phyloP scores from a whole-genome alignment of 2,797 vertebrate species.

The Dallia pectoralis region DNA sequence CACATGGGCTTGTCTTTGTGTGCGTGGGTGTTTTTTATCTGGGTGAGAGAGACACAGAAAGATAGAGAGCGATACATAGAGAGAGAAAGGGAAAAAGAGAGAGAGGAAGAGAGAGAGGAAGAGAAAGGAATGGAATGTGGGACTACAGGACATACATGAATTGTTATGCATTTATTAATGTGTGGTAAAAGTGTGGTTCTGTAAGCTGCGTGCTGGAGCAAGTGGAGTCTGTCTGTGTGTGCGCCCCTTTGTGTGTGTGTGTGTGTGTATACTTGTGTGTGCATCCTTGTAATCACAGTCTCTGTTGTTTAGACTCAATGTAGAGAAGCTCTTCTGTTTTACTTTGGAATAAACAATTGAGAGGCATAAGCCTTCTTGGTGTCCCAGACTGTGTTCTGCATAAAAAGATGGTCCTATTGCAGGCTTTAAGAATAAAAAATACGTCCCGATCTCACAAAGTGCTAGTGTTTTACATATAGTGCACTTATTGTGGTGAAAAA shows the following conservation, averaged over 20 bases:
- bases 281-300: background rate
- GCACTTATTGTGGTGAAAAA: too few relatives aligned
- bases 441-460: background rate
- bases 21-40: background rate
- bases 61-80: background rate
- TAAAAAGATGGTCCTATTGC: background rate
- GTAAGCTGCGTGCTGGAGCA: background rate
- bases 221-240: conserved; percentile 2
- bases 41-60: background rate
- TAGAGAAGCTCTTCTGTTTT: conserved; percentile 28
- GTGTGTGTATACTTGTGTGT: conserved; percentile 6
- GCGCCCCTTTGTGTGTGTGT: conserved; percentile 6
- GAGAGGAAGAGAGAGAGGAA: background rate
- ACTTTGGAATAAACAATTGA: conserved; percentile 39
- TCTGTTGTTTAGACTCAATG: conserved; percentile 1
- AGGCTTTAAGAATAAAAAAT: background rate
- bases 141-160: background rate
- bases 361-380: conserved; percentile 13
- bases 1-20: background rate
- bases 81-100: background rate
- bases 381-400: background rate
- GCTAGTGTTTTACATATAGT: background rate
- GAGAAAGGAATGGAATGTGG: background rate
- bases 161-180: background rate
- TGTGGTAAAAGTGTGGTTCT: background rate